These are phyloP conservation scores for Lepeophtheirus nordmannii DNA, from an alignment of 2,888 invertebrate species.

Conservation along the genomic window DNA sequence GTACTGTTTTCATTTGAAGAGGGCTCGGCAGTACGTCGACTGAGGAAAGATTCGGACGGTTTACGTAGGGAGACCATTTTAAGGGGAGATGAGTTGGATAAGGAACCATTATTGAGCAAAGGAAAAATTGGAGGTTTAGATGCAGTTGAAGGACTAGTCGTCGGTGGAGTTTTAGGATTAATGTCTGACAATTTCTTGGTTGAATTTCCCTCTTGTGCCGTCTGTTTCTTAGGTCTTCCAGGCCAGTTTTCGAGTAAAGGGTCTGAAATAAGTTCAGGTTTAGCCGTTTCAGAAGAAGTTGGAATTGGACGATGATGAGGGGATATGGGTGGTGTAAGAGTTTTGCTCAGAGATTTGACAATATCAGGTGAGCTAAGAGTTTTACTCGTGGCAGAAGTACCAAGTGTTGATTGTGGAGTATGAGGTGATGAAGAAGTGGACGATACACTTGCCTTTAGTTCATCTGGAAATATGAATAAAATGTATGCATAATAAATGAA, in stretches of 20 bases:
- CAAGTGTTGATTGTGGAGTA: not conserved
- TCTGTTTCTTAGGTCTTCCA: constrained; percentile 13
- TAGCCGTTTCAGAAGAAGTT: not conserved
- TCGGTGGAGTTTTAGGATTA: not conserved
- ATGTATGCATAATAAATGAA: not conserved
- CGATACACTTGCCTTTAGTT: not conserved
- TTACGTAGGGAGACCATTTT: not conserved
- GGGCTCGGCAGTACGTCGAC: not conserved
- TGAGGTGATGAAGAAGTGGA: not conserved
- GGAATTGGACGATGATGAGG: constrained; percentile 5
- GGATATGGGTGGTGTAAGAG: constrained; percentile 15
- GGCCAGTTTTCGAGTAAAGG: constrained; percentile 16
- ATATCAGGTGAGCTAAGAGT: constrained; percentile 17
- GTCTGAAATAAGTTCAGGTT: constrained; percentile 8
- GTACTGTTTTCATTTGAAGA: not conserved
- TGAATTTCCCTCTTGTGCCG: not conserved
- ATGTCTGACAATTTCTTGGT: not conserved
- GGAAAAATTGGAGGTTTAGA: constrained; percentile 24
- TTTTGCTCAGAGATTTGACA: constrained; percentile 13
- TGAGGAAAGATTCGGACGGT: constrained; percentile 5
- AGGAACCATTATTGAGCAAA: not conserved
- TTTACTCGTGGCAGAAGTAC: not conserved
- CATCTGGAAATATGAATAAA: not conserved
- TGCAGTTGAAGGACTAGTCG: constrained; percentile 5
- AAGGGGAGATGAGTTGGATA: not conserved